Base-by-base conservation (phyloP, 2,888 invertebrate species). In the Eurois occulta region DNA sequence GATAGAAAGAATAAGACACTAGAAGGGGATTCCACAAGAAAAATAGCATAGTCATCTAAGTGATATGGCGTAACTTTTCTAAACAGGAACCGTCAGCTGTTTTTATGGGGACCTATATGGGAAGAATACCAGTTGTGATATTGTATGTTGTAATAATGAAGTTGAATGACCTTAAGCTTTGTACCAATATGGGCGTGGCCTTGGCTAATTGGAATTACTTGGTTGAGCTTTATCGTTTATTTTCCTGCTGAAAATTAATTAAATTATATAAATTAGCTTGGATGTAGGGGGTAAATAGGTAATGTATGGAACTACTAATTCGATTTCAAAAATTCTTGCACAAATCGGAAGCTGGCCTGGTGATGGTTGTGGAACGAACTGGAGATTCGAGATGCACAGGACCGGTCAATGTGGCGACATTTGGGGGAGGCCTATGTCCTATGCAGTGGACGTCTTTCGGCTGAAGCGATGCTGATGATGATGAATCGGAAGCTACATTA, bases 121-220 rank as follows among this genome's bases (percentile, higher is more conserved):
- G 38, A 35, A 72, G 38, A 35, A 72, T 77, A 80, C 85, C 41
- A 70, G 80, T 78, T 75, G 67, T 58, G 38, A 65, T 73, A 80
- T 74, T 68, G 73, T 74, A 64, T 76, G 71, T 74, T 76, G 58
- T 76, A 74, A 76, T 85, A 64, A 74, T 38, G 60, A 69, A 84
- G 86, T 78, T 71, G 43, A 86, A 75, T 32, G 28, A 84, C 67
- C 78, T 73, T 38, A 58, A 0, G n/a, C 35, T 73, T 38, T 24
- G 18, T 62, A 72, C 24, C 16, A 4, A n/a, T 11, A 65, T 28
- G 46, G 41, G 18, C 18, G 16, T 35, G 76, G 43, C 80, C 66
- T 77, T 60, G 73, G 55, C 32, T 70, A 55, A 67, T 67, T 41
- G 55, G 58, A 65, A 65, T 35, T 52, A 65, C 65, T 46, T 55